Evolutionary conservation across 2,797 vertebrate species (phyloP).

Genomic region (Trachops cirrhosus): DNA sequence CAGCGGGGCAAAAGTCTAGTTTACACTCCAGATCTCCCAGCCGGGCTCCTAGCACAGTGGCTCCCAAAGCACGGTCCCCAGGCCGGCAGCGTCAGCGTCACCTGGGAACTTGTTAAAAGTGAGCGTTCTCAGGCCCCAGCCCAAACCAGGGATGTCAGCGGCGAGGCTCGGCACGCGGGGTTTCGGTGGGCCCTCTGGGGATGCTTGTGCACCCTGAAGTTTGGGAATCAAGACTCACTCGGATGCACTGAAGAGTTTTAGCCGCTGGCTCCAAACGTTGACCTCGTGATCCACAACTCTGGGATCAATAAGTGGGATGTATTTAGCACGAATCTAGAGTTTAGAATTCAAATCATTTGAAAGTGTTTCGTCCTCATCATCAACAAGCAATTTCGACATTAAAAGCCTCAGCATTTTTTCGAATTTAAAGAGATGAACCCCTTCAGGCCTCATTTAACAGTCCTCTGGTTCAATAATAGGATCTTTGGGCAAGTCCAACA

Average conservation of each 20-base stretch:
- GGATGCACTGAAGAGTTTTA: neutral
- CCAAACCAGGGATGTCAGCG: neutral
- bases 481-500: neutral
- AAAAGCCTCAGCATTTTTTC: conserved; percentile 1
- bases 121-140: neutral
- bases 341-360: neutral
- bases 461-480: neutral
- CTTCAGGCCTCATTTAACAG: neutral
- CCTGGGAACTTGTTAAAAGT: neutral
- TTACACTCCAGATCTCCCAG: neutral
- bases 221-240: neutral
- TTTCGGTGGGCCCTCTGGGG: neutral
- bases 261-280: neutral
- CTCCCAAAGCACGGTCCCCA: neutral
- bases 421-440: neutral
- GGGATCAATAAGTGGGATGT: neutral
- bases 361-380: neutral
- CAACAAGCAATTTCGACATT: neutral
- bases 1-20: neutral
- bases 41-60: neutral
- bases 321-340: neutral
- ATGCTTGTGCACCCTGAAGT: neutral
- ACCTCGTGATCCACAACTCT: neutral
- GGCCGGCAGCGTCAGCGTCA: neutral
- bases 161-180: neutral